Conservation (phyloP, 2,888 invertebrate genomes). For the Ceriagrion tenellum region DNA sequence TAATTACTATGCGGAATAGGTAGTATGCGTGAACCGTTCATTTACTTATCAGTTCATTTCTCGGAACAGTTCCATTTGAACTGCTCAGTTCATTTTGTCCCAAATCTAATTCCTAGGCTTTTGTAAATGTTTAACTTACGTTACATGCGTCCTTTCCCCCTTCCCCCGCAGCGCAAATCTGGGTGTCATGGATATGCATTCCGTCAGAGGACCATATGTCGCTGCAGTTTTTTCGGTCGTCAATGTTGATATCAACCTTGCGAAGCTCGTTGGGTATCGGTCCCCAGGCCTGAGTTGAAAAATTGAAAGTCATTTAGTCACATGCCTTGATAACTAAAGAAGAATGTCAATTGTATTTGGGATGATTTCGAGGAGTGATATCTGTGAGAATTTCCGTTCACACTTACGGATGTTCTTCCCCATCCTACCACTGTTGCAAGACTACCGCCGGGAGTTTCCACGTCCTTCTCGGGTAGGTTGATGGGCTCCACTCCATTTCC, state of each 20-base stretch:
- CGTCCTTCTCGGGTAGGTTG: neutral
- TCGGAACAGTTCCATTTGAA: no score
- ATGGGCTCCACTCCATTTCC: slow-evolving; percentile 16
- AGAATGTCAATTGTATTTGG: no score
- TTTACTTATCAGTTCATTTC: no score
- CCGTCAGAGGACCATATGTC: neutral
- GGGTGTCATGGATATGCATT: slow-evolving; percentile 29
- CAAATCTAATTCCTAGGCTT: no score
- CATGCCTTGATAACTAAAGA: no score
- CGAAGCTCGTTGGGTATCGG: slow-evolving; percentile 58
- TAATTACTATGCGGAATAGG: no score
- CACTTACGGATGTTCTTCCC: slow-evolving; percentile 45
- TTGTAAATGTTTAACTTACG: slow-evolving; percentile 63
- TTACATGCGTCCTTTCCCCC: slow-evolving; percentile 70
- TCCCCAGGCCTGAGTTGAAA: slow-evolving; percentile 4
- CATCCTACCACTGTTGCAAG: slow-evolving; percentile 25
- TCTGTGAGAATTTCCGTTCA: no score
- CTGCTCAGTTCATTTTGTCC: no score
- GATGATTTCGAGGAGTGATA: no score
- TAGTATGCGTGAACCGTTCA: no score
- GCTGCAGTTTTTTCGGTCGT: slow-evolving; percentile 53
- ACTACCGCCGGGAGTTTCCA: slow-evolving; percentile 17
- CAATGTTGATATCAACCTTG: slow-evolving; percentile 32
- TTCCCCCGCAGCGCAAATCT: slow-evolving; percentile 70
- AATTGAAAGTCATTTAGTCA: neutral